Percentiles rank a stretch among this genome's conserved stretches.
phyloP scores from a whole-genome alignment of 2,113 vertebrate genomes.

The Heterochromis multidens region DNA sequence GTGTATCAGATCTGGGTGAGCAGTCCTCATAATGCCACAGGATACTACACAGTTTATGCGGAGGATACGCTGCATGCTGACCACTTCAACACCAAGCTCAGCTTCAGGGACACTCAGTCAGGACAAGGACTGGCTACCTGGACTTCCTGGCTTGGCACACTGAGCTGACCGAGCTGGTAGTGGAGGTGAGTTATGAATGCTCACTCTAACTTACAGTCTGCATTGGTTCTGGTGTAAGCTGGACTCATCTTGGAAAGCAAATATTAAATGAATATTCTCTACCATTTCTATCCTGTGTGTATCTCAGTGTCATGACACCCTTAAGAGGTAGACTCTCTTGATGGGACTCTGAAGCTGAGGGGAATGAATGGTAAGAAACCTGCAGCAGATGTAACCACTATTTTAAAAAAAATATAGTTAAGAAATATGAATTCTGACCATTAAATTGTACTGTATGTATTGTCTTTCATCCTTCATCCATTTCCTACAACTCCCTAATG shows the following conservation, averaged over 20 bases:
- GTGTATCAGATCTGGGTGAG: slow-evolving; percentile 89
- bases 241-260: too few relatives aligned
- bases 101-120: slow-evolving; percentile 92
- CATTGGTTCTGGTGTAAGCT: too few relatives aligned
- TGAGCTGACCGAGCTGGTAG: slow-evolving; percentile 91
- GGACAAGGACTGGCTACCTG: slow-evolving; percentile 93
- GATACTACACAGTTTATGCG: slow-evolving; percentile 93
- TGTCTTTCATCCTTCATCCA: neutral
- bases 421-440: neutral
- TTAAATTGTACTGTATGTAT: neutral
- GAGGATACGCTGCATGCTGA: slow-evolving; percentile 91
- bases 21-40: slow-evolving; percentile 92
- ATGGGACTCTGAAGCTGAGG: slow-evolving; percentile 92
- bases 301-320: too few relatives aligned
- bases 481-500: slow-evolving; percentile 70
- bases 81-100: slow-evolving; percentile 88
- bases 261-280: too few relatives aligned
- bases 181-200: slow-evolving; percentile 79
- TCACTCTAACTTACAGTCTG: neutral
- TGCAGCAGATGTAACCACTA: neutral
- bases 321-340: too few relatives aligned
- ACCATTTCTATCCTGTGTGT: slow-evolving; percentile 36
- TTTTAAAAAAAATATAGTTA: too few relatives aligned
- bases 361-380: slow-evolving; percentile 92
- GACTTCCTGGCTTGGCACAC: slow-evolving; percentile 96